Conservation (phyloP, 2,113 vertebrate species). For the Mormoops blainvillei region DNA sequence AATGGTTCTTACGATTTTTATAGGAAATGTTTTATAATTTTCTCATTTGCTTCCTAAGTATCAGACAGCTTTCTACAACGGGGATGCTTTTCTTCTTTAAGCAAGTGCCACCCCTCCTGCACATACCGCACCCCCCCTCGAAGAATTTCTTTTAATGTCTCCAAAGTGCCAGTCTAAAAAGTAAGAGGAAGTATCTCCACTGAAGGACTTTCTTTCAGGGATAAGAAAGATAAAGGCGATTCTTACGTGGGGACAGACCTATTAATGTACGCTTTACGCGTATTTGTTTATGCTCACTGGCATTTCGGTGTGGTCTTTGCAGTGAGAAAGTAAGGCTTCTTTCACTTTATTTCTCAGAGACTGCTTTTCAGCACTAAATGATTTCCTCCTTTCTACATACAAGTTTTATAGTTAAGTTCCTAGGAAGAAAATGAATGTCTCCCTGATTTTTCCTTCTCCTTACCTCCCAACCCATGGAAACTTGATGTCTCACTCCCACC, state of each 20-base stretch:
- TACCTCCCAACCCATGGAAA: neutral
- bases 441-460: neutral
- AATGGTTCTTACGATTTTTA: constrained; percentile 43
- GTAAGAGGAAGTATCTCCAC: neutral
- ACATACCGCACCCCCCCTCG: fast-evolving
- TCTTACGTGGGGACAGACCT: constrained; percentile 1
- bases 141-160: neutral
- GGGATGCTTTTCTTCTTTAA: neutral
- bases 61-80: neutral
- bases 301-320: constrained; percentile 10
- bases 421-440: neutral
- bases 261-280: neutral
- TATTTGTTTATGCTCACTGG: neutral
- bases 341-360: neutral
- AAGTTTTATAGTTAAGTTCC: neutral
- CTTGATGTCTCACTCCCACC: neutral
- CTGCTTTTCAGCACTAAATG: neutral
- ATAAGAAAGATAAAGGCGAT: constrained; percentile 35
- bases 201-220: neutral
- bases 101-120: neutral
- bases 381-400: neutral
- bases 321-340: neutral
- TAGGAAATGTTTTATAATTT: neutral
- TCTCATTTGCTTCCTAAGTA: constrained; percentile 21
- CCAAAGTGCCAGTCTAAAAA: neutral